phyloP scores from a whole-genome alignment of 2,113 vertebrate genomes.

The Sterrhoptilus dennistouni region DNA sequence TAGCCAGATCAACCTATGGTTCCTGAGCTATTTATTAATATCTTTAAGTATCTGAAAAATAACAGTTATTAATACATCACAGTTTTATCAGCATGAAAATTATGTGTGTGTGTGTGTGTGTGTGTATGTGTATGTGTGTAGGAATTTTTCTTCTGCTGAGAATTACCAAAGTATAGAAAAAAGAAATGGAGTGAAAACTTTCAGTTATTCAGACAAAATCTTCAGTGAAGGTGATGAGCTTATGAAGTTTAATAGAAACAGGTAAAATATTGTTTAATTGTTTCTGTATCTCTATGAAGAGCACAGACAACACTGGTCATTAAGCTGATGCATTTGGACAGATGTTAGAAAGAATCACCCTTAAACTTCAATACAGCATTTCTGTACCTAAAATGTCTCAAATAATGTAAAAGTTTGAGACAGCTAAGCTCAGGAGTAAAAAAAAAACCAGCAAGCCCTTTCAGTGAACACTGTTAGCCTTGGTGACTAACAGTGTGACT shows the following conservation, averaged over 20 bases:
- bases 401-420: not conserved
- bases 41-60: not conserved
- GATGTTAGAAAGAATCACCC: not conserved
- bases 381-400: not conserved
- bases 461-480: not conserved
- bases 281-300: not conserved
- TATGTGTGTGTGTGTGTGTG: too few species aligned
- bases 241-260: not conserved
- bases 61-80: not conserved
- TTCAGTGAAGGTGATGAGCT: not conserved
- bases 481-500: not conserved
- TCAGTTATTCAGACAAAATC: not conserved
- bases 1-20: not conserved
- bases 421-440: not conserved
- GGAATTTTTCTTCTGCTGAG: not conserved
- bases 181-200: not conserved
- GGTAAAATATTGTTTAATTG: not conserved
- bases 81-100: not conserved
- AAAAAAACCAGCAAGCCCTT: not conserved
- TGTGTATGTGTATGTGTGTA: too few species aligned
- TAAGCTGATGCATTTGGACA: not conserved
- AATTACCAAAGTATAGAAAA: not conserved
- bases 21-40: not conserved
- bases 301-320: rapidly evolving
- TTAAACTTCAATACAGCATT: not conserved